Base-by-base conservation (phyloP, 2,113 vertebrate species). In the Indicator indicator region DNA sequence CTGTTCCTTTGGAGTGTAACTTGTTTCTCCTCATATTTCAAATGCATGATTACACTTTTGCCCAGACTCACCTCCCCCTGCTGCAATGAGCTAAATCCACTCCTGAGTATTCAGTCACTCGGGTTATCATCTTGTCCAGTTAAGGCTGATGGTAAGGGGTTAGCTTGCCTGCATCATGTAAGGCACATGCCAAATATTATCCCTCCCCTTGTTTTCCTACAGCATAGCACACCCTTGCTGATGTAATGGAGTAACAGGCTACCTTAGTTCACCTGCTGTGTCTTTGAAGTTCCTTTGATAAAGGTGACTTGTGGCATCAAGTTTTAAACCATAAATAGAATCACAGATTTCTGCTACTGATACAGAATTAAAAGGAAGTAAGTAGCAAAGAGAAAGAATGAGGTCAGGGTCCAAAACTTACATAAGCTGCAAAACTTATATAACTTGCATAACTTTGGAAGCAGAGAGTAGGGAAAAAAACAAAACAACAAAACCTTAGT, bases 21-120 rank as follows among this genome's bases (percentile, higher is more conserved):
- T 76, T 65, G 12, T 17, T 48, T 56, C 55, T 83, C 30, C 46
- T 33, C 14, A 12, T 0, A 0, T 12, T n/a, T 42, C 50, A 65
- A 52, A 46, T 55, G 38, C 7, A 10, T 24, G 7, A 27, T 9
- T 8, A 46, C 13, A 44, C 36, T 55, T 89, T 71, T 65, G 55
- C 8, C 19, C 76, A 76, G 33, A 27, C 36, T 58, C 0, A 0
- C 20, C 36, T 63, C 12, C 8, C 0, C 5, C 64, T 75, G 69
- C 83, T 3, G 2, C 13, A n/a, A 6, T 2, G 4, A 70, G 83
- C 63, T 72, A 44, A 92, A 38, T n/a, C 20, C 42, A 48, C 62
- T 54, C 74, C 52, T 5, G 7, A 68, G 28, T 68, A 64, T 52
- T 79, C 64, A 27, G 38, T 77, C 16, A 52, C 38, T 27, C 3